Percentiles rank a stretch among this genome's conserved stretches.
Evolutionary conservation across 2,888 invertebrate genomes (phyloP).

Genomic region (Nesidiocoris tenuis): DNA sequence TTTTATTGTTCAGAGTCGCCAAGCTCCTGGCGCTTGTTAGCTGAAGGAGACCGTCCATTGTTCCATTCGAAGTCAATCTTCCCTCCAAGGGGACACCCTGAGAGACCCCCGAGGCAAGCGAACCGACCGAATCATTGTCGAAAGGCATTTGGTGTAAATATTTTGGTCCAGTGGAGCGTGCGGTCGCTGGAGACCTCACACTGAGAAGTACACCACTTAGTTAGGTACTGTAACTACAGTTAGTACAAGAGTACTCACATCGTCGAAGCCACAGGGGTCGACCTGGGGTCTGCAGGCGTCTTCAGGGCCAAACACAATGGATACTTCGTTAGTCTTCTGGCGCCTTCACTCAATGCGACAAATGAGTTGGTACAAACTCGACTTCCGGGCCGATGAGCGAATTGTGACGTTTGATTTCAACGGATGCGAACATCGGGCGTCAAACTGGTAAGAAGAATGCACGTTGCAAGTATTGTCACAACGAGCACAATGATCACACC

Average conservation of each 20-base stretch:
- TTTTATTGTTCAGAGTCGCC: not conserved
- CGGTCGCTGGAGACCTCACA: constrained; percentile 1
- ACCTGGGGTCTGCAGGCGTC: not conserved
- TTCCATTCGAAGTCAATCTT: not conserved
- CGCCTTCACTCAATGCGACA: constrained; percentile 28
- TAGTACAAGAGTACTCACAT: not conserved
- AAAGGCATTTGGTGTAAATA: constrained; percentile 46
- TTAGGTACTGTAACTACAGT: constrained; percentile 20
- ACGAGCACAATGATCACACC: no score
- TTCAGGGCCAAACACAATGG: constrained; percentile 12
- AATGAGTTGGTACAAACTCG: constrained; percentile 38
- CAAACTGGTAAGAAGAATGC: no score
- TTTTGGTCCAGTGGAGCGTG: constrained; percentile 45
- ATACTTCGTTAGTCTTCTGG: constrained; percentile 32
- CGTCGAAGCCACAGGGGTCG: not conserved
- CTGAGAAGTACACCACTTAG: constrained; percentile 43
- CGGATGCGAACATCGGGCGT: not conserved
- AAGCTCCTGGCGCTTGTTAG: not conserved
- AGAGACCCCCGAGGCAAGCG: not conserved
- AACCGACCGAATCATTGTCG: constrained; percentile 25
- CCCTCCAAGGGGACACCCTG: not conserved
- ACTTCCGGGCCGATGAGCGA: constrained; percentile 22
- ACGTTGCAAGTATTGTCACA: no score
- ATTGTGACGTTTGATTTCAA: not conserved
- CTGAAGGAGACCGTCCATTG: no score